These are phyloP conservation scores for Rhyzopertha dominica DNA, from an alignment of 1,140 invertebrate genomes.

Conservation along the genomic window DNA sequence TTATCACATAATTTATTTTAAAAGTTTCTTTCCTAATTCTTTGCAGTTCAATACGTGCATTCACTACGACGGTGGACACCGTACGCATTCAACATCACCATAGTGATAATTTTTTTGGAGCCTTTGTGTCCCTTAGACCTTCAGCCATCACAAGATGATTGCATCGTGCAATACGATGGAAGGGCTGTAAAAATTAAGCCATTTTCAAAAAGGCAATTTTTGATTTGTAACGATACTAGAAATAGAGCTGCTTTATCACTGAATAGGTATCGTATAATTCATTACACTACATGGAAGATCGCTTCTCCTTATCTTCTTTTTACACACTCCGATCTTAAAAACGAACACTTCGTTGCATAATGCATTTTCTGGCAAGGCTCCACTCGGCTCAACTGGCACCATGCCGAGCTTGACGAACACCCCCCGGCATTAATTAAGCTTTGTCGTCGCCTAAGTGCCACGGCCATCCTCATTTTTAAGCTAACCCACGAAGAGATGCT, in stretches of 20 bases:
- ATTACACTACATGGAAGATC: not conserved
- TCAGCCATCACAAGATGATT: too few species aligned
- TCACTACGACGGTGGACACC: too few species aligned
- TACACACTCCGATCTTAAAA: not conserved
- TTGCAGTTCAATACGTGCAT: too few species aligned
- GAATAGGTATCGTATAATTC: conserved; percentile 4
- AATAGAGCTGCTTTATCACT: not conserved
- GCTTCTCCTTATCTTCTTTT: conserved; percentile 1
- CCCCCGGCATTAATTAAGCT: conserved; percentile 28
- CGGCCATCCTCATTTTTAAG: conserved; percentile 14
- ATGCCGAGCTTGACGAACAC: conserved; percentile 12
- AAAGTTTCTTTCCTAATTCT: too few species aligned
- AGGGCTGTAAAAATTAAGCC: too few species aligned
- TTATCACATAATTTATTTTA: too few species aligned
- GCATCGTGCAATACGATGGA: too few species aligned
- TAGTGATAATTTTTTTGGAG: too few species aligned
- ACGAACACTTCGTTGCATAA: conserved; percentile 2
- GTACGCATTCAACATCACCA: too few species aligned
- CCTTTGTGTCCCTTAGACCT: too few species aligned
- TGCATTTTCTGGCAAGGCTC: conserved; percentile 10
- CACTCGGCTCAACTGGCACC: conserved; percentile 8
- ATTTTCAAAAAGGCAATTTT: too few species aligned
- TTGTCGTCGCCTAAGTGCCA: conserved; percentile 5
- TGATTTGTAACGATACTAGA: too few species aligned
- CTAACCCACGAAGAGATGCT: conserved; percentile 21